These are phyloP conservation scores for Argyresthia albistria DNA, from an alignment of 2,888 invertebrate species.

Conservation along the genomic window DNA sequence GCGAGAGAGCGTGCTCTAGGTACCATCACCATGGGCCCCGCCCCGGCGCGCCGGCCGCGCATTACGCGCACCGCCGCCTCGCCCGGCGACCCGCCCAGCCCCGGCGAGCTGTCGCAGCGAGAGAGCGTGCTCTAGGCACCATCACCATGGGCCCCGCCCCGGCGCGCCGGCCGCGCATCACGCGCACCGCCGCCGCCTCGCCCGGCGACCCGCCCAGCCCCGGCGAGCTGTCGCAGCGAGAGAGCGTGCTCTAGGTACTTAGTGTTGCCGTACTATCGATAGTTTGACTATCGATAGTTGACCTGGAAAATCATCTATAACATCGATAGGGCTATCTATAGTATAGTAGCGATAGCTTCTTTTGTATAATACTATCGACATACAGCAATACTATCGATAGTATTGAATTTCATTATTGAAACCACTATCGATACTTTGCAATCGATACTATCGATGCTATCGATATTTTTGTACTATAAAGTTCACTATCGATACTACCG, in stretches of 20 bases:
- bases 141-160: slow-evolving; percentile 74
- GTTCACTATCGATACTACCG: too few relatives aligned
- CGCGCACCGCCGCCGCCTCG: slow-evolving; percentile 83
- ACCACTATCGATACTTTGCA: too few relatives aligned
- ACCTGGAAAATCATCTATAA: too few relatives aligned
- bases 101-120: slow-evolving; percentile 45
- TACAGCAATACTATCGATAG: too few relatives aligned
- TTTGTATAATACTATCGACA: too few relatives aligned
- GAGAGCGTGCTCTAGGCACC: slow-evolving; percentile 81
- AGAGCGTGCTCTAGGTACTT: slow-evolving; percentile 78
- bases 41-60: slow-evolving; percentile 63
- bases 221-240: slow-evolving; percentile 54
- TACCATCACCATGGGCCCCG: slow-evolving; percentile 74
- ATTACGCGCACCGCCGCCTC: slow-evolving; percentile 85
- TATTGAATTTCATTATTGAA: too few relatives aligned
- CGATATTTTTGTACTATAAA: too few relatives aligned
- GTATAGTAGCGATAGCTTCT: too few relatives aligned
- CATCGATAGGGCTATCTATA: too few relatives aligned
- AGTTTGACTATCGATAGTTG: too few relatives aligned
- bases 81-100: slow-evolving; percentile 65
- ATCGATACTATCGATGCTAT: too few relatives aligned
- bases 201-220: slow-evolving; percentile 66
- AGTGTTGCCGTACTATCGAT: too few relatives aligned
- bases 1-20: slow-evolving; percentile 81
- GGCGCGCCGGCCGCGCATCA: slow-evolving; percentile 75